Base-by-base conservation (phyloP, 2,888 invertebrate species). In the Sesia bembeciformis region DNA sequence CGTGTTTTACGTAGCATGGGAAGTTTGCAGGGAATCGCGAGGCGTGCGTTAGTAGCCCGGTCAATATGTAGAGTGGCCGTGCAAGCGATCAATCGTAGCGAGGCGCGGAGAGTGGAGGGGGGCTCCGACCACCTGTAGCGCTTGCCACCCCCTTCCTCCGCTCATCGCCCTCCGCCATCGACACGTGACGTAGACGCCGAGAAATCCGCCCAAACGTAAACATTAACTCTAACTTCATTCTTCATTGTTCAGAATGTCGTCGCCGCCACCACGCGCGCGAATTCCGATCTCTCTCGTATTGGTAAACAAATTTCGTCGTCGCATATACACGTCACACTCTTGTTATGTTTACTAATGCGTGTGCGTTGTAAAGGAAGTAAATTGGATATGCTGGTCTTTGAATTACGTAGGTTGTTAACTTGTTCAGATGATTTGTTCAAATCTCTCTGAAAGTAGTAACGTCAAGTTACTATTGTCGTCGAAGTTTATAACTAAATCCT, bases 181-280 rank as follows among this genome's bases (percentile, higher is more conserved):
- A 85, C 88, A 88, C 88, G 88, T 88, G 89, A 88, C 88, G 88
- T 86, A 76, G 84, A 78, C 84, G 78, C 76, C 68, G 76, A 86
- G 85, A 85, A 85, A 86, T 84, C 85, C 84, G 81, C 84, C 87
- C 83, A 87, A 87, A 88, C 88, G 88, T 88, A 89, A 89, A 89
- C 89, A 89, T 85, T 84, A 87, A 87, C 87, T 85, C 87, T 85
- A 84, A 83, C 78, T 86, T 84, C 87, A 84, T 84, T 86, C 87
- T 86, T 87, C 84, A 86, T 83, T 83, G 87, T 85, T 78, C 79
- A 78, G 82, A 83, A 82, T 83, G 83, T 79, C 77, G 76, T 40
- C 53, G 57, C 40, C 78, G 81, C 81, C 81, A 80, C 81, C 81
- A 80, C 81, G 85, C 84, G 84, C 76, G 72, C 78, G 73, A 69